phyloP scores from a whole-genome alignment of 2,113 vertebrate genomes.

The Xyliphius kryptos region DNA sequence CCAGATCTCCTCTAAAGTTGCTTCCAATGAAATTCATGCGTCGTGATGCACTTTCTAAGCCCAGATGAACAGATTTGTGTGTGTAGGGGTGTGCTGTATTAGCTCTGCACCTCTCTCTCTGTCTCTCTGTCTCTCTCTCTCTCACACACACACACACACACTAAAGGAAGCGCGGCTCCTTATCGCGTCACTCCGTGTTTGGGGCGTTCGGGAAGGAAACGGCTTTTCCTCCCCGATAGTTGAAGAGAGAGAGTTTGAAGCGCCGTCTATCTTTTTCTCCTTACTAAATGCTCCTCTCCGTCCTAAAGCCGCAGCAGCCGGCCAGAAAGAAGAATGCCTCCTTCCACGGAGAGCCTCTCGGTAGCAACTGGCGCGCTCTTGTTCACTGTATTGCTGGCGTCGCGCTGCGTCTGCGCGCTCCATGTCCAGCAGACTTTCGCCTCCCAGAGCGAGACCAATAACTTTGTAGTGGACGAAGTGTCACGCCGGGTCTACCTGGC shows the following conservation, averaged over 20 bases:
- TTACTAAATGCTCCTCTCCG: conserved; percentile 69
- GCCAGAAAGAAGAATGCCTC: conserved; percentile 79
- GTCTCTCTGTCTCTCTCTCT: too few relatives aligned
- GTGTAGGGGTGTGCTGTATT: background rate
- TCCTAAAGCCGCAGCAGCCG: conserved; percentile 73
- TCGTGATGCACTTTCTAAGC: too few relatives aligned
- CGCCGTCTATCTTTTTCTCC: conserved; percentile 54
- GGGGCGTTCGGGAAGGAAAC: conserved; percentile 71
- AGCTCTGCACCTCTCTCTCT: background rate
- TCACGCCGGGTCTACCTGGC: conserved; percentile 82
- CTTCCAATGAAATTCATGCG: too few relatives aligned
- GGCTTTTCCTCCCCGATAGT: conserved; percentile 71
- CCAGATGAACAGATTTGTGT: background rate
- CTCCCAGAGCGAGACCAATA: conserved; percentile 84
- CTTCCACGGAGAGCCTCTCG: conserved; percentile 51
- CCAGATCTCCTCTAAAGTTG: too few relatives aligned
- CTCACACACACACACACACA: too few relatives aligned
- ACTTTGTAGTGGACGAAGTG: conserved; percentile 83
- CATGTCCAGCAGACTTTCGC: conserved; percentile 77
- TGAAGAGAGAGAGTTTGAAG: conserved; percentile 56
- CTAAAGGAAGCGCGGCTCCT: background rate
- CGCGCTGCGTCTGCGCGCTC: conserved; percentile 56
- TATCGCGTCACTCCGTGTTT: conserved; percentile 64
- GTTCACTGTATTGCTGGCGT: conserved; percentile 53
- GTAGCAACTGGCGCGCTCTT: too few relatives aligned